Evolutionary conservation across 1,140 invertebrate genomes (phyloP).

Genomic region (Musca vetustissima): DNA sequence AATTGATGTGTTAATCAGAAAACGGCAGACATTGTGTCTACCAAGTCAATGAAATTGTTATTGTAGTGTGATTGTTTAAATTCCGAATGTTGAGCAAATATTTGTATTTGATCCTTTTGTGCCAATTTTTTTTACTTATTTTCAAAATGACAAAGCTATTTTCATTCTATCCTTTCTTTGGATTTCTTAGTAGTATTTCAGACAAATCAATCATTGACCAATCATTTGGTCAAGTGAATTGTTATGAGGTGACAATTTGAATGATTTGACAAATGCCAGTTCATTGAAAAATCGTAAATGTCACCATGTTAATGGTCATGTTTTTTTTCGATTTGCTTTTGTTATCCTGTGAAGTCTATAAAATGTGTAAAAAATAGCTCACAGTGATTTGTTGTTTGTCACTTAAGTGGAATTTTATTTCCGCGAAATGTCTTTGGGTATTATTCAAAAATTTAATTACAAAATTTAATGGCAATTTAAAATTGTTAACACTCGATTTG

Average conservation of each 20-base stretch:
- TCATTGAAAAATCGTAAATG: conserved; percentile 15
- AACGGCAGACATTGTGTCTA: background rate
- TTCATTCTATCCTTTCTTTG: background rate
- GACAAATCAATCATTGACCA: no score
- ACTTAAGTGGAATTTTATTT: no score
- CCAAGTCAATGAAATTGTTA: background rate
- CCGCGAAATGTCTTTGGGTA: background rate
- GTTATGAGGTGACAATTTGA: background rate
- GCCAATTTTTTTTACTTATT: no score
- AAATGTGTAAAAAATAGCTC: no score
- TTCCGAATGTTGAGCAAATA: conserved; percentile 35
- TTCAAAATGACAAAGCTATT: background rate
- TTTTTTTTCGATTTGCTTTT: background rate
- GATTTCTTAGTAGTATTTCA: background rate
- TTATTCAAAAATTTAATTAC: background rate
- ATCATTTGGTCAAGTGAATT: background rate
- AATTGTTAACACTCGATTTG: no score
- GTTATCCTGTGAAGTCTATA: background rate
- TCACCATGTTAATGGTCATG: background rate
- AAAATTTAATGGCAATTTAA: background rate
- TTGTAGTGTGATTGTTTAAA: background rate
- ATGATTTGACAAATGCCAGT: conserved; percentile 4
- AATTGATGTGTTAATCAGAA: background rate
- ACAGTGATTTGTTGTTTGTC: no score
- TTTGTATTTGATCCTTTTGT: conserved; percentile 41